Evolutionary conservation across 2,888 invertebrate species (phyloP).

Genomic region (Lucinisca nassula): DNA sequence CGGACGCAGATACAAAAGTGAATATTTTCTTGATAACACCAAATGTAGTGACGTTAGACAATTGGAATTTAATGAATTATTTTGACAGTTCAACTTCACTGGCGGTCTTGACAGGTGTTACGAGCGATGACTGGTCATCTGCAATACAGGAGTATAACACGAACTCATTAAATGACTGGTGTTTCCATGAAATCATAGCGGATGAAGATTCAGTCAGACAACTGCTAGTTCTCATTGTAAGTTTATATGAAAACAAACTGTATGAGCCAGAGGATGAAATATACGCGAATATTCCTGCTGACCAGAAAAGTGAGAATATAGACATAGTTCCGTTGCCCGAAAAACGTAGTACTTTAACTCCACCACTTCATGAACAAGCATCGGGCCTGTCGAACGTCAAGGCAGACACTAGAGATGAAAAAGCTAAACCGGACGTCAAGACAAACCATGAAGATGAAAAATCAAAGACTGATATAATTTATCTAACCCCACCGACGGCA

Average conservation of each 20-base stretch:
- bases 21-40: conserved; percentile 61
- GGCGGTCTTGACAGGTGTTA: conserved; percentile 52
- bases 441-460: background rate
- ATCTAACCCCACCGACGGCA: background rate
- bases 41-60: conserved; percentile 37
- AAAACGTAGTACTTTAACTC: no score
- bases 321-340: no score
- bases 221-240: background rate
- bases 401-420: no score
- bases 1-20: background rate
- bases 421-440: background rate
- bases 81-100: conserved; percentile 35
- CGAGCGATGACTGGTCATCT: conserved; percentile 14
- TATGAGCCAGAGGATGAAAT: background rate
- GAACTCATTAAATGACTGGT: background rate
- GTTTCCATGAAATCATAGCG: background rate
- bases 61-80: conserved; percentile 34
- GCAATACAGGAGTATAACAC: background rate
- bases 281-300: background rate
- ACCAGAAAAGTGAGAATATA: background rate
- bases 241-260: background rate
- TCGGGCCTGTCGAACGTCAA: no score
- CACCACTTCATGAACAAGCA: no score
- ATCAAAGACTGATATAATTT: background rate
- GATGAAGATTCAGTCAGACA: background rate